Evolutionary conservation across 1,140 invertebrate species (phyloP).

Genomic region (Drosophila kikkawai): DNA sequence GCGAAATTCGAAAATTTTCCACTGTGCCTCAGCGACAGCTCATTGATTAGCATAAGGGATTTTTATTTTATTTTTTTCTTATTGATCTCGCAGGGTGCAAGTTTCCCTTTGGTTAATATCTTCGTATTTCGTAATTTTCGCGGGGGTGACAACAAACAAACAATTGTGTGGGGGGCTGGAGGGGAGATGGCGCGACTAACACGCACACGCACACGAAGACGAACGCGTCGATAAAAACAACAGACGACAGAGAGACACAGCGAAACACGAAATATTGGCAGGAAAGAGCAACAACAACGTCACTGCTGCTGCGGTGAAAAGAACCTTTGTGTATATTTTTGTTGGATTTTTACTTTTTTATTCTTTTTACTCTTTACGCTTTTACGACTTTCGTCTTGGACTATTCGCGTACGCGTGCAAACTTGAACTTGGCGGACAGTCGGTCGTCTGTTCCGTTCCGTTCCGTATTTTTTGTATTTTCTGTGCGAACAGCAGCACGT

Average conservation of each 20-base stretch:
- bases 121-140: conserved; percentile 13
- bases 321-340: conserved; percentile 41
- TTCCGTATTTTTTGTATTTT: conserved; percentile 9
- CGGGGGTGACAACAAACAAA: conserved; percentile 43
- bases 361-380: conserved; percentile 31
- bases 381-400: conserved; percentile 66
- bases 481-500: conserved; percentile 65
- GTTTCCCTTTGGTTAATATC: conserved; percentile 5
- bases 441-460: conserved; percentile 1
- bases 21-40: conserved; percentile 53
- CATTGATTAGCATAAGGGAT: conserved; percentile 55
- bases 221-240: conserved; percentile 71
- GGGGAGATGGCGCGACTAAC: conserved; percentile 7
- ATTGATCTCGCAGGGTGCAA: conserved; percentile 2
- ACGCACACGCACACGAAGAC: conserved; percentile 28
- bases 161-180: background rate
- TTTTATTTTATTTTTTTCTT: conserved; percentile 3
- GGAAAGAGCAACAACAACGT: conserved; percentile 42
- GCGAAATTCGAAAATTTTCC: conserved; percentile 69
- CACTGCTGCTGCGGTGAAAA: conserved; percentile 31
- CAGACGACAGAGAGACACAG: conserved; percentile 37
- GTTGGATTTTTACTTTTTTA: conserved; percentile 29
- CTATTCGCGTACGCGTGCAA: conserved; percentile 31
- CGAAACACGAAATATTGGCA: conserved; percentile 47
- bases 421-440: conserved; percentile 68